phyloP scores from a whole-genome alignment of 2,113 vertebrate species.

The Mobula hypostoma region DNA sequence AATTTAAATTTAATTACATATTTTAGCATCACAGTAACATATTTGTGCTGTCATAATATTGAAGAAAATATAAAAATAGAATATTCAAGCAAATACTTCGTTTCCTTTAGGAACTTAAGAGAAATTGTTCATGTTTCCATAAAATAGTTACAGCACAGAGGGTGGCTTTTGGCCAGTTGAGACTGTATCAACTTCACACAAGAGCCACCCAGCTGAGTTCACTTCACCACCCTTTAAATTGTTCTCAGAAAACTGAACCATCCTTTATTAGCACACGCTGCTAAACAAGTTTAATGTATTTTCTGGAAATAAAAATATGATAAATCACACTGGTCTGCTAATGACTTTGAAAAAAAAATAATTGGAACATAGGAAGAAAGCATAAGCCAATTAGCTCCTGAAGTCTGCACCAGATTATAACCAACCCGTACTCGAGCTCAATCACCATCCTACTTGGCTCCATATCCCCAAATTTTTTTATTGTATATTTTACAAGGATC shows the following conservation, averaged over 20 bases:
- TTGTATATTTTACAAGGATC: too few species aligned
- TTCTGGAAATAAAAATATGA: neutral
- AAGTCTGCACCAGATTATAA: too few species aligned
- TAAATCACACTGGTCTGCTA: neutral
- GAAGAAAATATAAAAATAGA: neutral
- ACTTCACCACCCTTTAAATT: too few species aligned
- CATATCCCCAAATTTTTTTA: too few species aligned
- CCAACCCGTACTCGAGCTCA: too few species aligned
- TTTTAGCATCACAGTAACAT: neutral
- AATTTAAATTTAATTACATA: neutral
- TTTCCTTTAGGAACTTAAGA: neutral
- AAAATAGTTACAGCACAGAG: neutral
- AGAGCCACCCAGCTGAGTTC: too few species aligned
- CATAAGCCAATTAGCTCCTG: too few species aligned
- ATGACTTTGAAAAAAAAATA: neutral
- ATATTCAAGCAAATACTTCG: slow-evolving; percentile 1
- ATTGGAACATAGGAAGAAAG: too few species aligned
- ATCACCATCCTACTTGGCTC: too few species aligned
- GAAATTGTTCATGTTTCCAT: neutral
- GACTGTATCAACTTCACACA: neutral
- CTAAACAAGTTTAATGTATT: neutral
- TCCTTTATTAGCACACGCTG: too few species aligned
- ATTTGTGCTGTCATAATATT: slow-evolving; percentile 13
- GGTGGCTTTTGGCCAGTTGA: neutral
- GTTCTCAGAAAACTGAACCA: too few species aligned